phyloP scores from a whole-genome alignment of 1,140 invertebrate genomes.

The Pinna nobilis region DNA sequence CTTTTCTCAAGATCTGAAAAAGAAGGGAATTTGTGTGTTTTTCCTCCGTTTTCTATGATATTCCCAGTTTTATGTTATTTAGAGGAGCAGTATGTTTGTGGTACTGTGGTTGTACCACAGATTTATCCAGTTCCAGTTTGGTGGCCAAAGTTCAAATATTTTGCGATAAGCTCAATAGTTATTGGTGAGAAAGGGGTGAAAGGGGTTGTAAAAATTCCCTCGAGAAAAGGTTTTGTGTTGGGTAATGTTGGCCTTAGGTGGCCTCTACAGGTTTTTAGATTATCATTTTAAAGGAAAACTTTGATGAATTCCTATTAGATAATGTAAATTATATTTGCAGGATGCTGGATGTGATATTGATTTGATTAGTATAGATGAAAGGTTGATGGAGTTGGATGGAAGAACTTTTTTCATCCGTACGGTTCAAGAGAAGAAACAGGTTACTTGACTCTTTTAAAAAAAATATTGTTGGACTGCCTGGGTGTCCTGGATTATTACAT shows the following conservation, averaged over 20 bases:
- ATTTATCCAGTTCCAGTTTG: conserved; percentile 24
- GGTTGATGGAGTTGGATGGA: conserved; percentile 23
- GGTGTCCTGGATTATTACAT: neutral
- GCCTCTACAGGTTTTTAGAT: conserved; percentile 22
- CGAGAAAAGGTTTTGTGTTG: conserved; percentile 28
- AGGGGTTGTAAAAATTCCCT: conserved; percentile 30
- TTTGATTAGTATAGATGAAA: conserved; percentile 19
- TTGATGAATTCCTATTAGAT: neutral
- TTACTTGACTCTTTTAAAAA: neutral
- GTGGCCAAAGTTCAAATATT: conserved; percentile 24
- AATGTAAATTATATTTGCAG: neutral
- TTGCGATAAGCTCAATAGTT: neutral
- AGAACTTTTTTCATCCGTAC: conserved; percentile 2
- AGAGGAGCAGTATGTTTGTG: neutral
- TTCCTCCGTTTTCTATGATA: conserved; percentile 26
- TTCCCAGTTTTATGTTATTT: neutral
- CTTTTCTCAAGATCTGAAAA: neutral
- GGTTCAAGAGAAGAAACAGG: conserved; percentile 15
- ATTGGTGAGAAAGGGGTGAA: conserved; percentile 10
- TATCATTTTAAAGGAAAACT: conserved; percentile 6
- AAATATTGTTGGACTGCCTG: neutral
- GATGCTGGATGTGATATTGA: conserved; percentile 16
- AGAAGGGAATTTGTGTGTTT: conserved; percentile 13
- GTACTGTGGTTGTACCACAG: conserved; percentile 1
- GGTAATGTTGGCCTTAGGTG: conserved; percentile 28